A percentile compares a stretch with the other conserved stretches of the same genome.
These are phyloP conservation scores for Reticulitermes lucifugus DNA, from an alignment of 2,888 invertebrate genomes.

Conservation along the genomic window DNA sequence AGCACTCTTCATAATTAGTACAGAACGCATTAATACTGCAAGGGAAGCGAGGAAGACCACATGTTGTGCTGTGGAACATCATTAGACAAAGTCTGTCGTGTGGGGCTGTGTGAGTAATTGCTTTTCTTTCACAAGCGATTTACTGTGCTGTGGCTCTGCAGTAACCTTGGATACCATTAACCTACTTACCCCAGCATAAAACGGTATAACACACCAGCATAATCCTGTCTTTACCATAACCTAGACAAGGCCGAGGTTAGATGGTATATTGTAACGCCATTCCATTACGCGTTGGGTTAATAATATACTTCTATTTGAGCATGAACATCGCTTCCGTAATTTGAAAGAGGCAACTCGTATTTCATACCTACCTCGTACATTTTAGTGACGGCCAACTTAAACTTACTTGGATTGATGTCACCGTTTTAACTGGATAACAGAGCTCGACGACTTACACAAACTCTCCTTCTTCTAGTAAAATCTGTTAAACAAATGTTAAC, in stretches of 20 bases:
- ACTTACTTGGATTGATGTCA: too few species aligned
- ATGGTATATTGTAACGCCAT: background rate
- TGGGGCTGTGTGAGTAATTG: background rate
- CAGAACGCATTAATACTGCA: background rate
- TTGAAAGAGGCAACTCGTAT: background rate
- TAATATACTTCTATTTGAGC: background rate
- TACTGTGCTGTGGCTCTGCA: background rate
- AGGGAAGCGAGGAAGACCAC: slow-evolving; percentile 14
- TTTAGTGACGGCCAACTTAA: background rate
- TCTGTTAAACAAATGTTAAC: too few species aligned
- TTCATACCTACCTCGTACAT: background rate
- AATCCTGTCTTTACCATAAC: background rate
- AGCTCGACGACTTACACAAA: too few species aligned
- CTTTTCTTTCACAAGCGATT: slow-evolving; percentile 14
- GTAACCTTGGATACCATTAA: slow-evolving; percentile 30
- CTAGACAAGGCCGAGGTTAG: slow-evolving; percentile 3
- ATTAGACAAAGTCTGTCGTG: background rate
- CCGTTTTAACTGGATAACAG: too few species aligned
- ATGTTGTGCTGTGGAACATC: slow-evolving; percentile 11
- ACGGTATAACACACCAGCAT: background rate
- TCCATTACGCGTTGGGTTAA: background rate
- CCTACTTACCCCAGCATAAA: background rate
- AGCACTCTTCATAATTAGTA: slow-evolving; percentile 12
- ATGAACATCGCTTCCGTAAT: background rate
- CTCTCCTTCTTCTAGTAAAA: too few species aligned